A percentile compares a stretch with the other conserved stretches of the same genome.
Evolutionary conservation across 2,888 invertebrate genomes (phyloP).

Genomic region (Papilio demoleus): DNA sequence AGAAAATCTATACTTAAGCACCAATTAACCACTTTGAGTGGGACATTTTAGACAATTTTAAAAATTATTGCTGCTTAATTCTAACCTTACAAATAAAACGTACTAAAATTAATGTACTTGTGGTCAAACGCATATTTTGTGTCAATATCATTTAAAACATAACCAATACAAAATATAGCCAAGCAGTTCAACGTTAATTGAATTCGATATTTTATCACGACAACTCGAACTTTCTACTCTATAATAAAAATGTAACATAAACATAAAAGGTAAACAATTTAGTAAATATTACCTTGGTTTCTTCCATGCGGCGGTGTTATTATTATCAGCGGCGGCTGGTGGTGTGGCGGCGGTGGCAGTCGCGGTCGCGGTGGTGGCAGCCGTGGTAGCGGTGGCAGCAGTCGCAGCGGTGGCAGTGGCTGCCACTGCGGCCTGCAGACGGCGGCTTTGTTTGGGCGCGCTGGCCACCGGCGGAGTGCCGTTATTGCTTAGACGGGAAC

Average conservation of each 20-base stretch:
- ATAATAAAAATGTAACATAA: too few species aligned
- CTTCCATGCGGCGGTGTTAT: slow-evolving; percentile 73
- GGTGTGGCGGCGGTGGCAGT: slow-evolving; percentile 61
- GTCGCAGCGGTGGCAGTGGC: slow-evolving; percentile 22
- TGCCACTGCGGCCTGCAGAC: slow-evolving; percentile 31
- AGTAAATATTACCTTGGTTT: slow-evolving; percentile 71
- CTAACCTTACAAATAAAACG: slow-evolving; percentile 13
- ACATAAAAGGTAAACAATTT: too few species aligned
- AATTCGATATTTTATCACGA: too few species aligned
- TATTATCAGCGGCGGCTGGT: slow-evolving; percentile 60
- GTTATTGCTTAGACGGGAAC: slow-evolving; percentile 63
- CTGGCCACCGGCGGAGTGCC: slow-evolving; percentile 47
- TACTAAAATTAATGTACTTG: slow-evolving; percentile 6
- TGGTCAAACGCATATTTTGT: slow-evolving; percentile 27
- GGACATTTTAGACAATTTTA: slow-evolving; percentile 1
- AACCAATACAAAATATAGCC: too few species aligned
- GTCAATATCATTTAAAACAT: too few species aligned
- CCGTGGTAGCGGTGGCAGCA: slow-evolving; percentile 30
- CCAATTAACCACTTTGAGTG: too few species aligned
- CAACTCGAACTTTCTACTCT: too few species aligned
- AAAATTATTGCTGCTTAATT: slow-evolving; percentile 3
- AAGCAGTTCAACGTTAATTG: too few species aligned
- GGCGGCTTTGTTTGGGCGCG: slow-evolving; percentile 46
- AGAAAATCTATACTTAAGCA: too few species aligned
- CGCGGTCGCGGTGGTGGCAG: slow-evolving; percentile 31